Percentiles rank a stretch among this genome's conserved stretches.
Conservation (phyloP, 2,888 invertebrate species). For the Volucella inanis region DNA sequence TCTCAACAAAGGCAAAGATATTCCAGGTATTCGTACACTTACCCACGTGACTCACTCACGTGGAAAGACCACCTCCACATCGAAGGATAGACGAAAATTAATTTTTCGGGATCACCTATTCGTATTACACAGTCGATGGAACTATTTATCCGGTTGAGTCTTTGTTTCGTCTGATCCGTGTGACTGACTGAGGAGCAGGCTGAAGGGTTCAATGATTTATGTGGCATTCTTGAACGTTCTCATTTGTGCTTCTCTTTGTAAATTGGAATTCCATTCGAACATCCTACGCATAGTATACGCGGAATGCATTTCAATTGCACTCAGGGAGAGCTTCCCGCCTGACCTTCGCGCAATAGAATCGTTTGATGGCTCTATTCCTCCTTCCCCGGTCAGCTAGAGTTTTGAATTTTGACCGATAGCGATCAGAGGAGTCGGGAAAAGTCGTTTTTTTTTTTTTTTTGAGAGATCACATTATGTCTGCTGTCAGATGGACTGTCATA, state of each 20-base stretch:
- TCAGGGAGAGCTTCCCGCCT: conserved; percentile 21
- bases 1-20: conserved; percentile 14
- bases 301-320: conserved; percentile 72
- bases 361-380: conserved; percentile 60
- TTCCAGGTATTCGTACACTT: conserved; percentile 44
- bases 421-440: conserved; percentile 40
- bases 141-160: conserved; percentile 14
- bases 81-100: conserved; percentile 47
- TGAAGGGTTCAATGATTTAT: conserved; percentile 72
- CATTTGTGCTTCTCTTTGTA: conserved; percentile 29
- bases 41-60: conserved; percentile 74
- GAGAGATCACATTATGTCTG: conserved; percentile 73
- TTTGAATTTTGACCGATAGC: conserved; percentile 65
- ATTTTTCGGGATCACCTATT: conserved; percentile 63
- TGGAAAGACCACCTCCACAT: conserved; percentile 51
- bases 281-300: conserved; percentile 65
- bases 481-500: conserved; percentile 74
- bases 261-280: conserved; percentile 65
- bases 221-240: conserved; percentile 55
- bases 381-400: neutral
- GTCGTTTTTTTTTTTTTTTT: conserved; percentile 32
- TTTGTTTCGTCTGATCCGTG: conserved; percentile 42
- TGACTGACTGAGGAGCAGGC: neutral
- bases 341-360: conserved; percentile 65
- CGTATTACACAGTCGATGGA: conserved; percentile 29